Evolutionary conservation across 2,888 invertebrate species (phyloP), one percentile per base, ranked within the genome.

Genomic region (Platerodrilus igneus): DNA sequence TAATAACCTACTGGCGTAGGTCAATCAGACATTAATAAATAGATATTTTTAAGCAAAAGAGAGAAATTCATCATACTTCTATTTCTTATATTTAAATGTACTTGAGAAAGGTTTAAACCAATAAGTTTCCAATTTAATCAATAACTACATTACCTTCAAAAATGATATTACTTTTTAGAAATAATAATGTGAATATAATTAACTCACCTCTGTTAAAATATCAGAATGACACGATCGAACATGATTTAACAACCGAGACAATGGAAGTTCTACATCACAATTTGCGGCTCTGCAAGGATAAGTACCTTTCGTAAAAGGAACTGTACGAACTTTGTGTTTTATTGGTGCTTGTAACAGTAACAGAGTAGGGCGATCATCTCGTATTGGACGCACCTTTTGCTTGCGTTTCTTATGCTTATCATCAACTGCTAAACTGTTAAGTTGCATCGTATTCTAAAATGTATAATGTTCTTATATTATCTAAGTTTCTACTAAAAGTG

Each of bases 221-320:
- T 68, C 63, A 39, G 64, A 52, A 48, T 77, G 77, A 51, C 60
- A 69, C 55, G 69, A 70, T 37, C 72, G 71, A 20, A 77, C 60
- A 52, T 77, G 77, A 47, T 73, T 71, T 32, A 76, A 62, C 56
- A 77, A 60, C 30, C 73, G 65, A 10, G 64, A 71, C 28, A 70
- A 55, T 2, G 71, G 69, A 10, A 72, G 55, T 42, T 69, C 56
- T 25, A 65, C 62, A 2, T 54, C 55, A 44, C 72, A 73, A 7
- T 64, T 62, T 38, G 58, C 67, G 47, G 74, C 70, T 50, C 71
- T 69, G 51, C 76, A 77, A 16, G 74, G 73, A 53, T 73, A 77
- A 14, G 66, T 51, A 3, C 75, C 75, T 50, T 70, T 73, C 60
- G 35, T 67, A 53, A 51, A 65, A 52, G 29, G 47, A 21, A 58